Base-by-base conservation (phyloP, 2,113 vertebrate species). In the Pholis gunnellus region DNA sequence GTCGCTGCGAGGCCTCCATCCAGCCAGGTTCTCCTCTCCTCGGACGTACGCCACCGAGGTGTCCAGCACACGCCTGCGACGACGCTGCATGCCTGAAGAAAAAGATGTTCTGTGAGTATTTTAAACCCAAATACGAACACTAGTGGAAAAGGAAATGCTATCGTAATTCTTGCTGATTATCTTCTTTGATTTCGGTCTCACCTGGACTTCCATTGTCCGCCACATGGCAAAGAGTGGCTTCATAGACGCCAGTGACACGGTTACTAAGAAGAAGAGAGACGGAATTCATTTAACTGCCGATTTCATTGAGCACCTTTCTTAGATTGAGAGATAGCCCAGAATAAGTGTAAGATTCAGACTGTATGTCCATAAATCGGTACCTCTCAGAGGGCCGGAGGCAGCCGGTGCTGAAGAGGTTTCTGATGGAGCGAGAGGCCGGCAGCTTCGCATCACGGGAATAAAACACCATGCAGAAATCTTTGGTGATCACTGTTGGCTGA, bases 401-500 rank as follows among this genome's bases (percentile, higher is more conserved):
- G 77, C 97, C 97, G 0, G 97, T 99, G 91, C 97, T 98, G n/a
- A 99, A 99, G 54, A 99, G 96, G 86, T 97, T 99, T 50, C 97
- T 96, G 85, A 99, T 99, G 90, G 98, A 99, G 83, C 97, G 97
- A 0, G 97, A 98, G 7, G 98, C 97, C 0, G 97, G 97, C 61
- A 99, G 96, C 88, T 99, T 99, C 60, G 97, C 95, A 0, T 99
- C 98, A 1, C 98, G 96, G 6, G 97, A 99, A 91, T 99, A 98
- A 94, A 99, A 99, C 74, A 99, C 97, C 98, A 99, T 97, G 93
- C 97, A 97, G 95, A 99, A 98, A 92, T 99, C 98, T 95, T 99
- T 99, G 94, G 98, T 99, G 95, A 99, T 95, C 77, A 99, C 95
- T 0, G 98, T 97, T 0, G 98, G 97, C 93, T 99, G 98, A 4